Percentiles rank a stretch among this genome's conserved stretches.
Evolutionary conservation across 92 coral and sea anemone species (phyloP).

Genomic region (Pocillopora grandis): DNA sequence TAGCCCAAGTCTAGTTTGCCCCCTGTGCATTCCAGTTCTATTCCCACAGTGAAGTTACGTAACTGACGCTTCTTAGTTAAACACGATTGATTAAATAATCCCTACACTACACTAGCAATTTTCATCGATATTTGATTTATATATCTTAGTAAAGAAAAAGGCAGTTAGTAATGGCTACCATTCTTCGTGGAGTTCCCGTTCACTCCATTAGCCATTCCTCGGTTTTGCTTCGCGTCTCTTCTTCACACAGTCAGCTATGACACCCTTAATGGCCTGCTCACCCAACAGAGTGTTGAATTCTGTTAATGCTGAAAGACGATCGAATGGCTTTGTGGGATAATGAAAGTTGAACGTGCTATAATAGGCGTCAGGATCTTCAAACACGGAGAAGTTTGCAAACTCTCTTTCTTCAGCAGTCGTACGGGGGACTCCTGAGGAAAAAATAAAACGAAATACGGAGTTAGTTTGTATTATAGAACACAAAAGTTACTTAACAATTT

Average conservation of each 20-base stretch:
- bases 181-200: too few relatives aligned
- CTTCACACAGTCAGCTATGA: slow-evolving; percentile 67
- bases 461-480: not conserved
- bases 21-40: too few relatives aligned
- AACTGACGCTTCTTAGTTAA: too few relatives aligned
- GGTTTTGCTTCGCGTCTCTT: slow-evolving; percentile 20
- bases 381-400: slow-evolving; percentile 64
- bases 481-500: too few relatives aligned
- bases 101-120: too few relatives aligned
- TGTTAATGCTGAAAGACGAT: slow-evolving; percentile 66
- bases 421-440: slow-evolving; percentile 64
- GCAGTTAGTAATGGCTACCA: too few relatives aligned
- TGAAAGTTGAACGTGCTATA: slow-evolving; percentile 85
- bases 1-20: too few relatives aligned
- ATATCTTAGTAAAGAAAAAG: too few relatives aligned
- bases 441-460: not conserved
- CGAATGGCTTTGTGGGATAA: slow-evolving; percentile 66
- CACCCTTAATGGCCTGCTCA: slow-evolving; percentile 69
- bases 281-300: slow-evolving; percentile 78
- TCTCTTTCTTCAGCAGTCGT: slow-evolving; percentile 64
- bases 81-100: too few relatives aligned
- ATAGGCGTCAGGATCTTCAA: slow-evolving; percentile 73
- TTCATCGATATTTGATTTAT: too few relatives aligned
- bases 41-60: too few relatives aligned
- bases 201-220: not conserved